Base-by-base conservation (phyloP, 2,113 vertebrate genomes). In the Melanocharis versteri region DNA sequence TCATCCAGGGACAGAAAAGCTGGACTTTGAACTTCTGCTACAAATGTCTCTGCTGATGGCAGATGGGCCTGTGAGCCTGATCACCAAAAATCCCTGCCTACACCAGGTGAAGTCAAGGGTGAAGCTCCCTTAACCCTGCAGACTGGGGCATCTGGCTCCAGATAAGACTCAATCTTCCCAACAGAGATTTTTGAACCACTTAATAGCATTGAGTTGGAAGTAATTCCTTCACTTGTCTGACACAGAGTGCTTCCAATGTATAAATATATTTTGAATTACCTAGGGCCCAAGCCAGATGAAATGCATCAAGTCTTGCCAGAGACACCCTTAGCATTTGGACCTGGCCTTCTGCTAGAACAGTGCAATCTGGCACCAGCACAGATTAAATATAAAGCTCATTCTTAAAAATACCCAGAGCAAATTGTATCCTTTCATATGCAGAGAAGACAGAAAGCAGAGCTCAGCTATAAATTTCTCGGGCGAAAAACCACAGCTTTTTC, bases 321-420 rank as follows among this genome's bases (percentile, higher is more conserved):
- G 84, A 89, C 13, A 3, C 85, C 1, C 18, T 64, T 94, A 83
- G 72, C 86, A 75, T 92, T 96, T 91, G 77, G 95, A 87, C 89
- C 69, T 70, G 78, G 91, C 77, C 94, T 95, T 93, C 88, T 96
- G 90, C 81, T 96, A 91, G 84, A 31, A 45, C 10, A 53, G 65
- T 22, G 61, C 90, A 95, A 89, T 92, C 85, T 88, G 88, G 94
- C 94, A 87, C 45, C 51, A 92, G 69, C 76, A 87, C 24, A 45
- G 65, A 82, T 90, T 88, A 92, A 93, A 95, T 89, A 78, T 54
- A 93, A 93, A 69, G 18, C 83, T 90, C 81, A 68, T 94, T 93
- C 90, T 93, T 90, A 89, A 96, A 96, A 96, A 95, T 92, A 94
- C 51, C 40, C 90, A 24, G 81, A 87, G 87, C 66, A 87, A 96